These are phyloP conservation scores for Lagothrix lagotricha DNA, from an alignment of 2,797 vertebrate species.

Conservation along the genomic window DNA sequence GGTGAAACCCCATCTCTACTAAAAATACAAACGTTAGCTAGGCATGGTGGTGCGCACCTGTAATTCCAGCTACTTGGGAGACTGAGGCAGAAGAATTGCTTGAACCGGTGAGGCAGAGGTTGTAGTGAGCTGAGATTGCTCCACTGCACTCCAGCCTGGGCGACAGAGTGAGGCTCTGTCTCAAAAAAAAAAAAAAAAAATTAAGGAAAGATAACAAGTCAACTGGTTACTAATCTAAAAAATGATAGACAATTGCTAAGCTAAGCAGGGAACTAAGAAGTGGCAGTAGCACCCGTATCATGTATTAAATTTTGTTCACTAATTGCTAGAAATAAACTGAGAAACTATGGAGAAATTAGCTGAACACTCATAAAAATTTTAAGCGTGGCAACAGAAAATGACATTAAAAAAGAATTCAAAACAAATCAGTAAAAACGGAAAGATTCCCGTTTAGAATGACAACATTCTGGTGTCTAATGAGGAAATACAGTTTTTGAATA, in stretches of 20 bases:
- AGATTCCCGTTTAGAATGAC: not conserved
- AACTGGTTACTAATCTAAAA: not conserved
- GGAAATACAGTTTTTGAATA: not conserved
- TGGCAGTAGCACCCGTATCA: not conserved
- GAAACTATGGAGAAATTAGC: slow-evolving; percentile 6
- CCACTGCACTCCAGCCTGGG: not conserved
- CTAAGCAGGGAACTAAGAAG: not conserved
- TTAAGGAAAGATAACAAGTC: not conserved
- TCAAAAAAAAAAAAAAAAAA: too few species aligned
- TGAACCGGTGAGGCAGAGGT: not conserved
- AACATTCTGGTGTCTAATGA: not conserved
- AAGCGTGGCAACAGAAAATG: not conserved
- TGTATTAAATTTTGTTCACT: not conserved
- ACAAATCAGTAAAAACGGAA: not conserved
- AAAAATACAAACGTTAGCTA: not conserved
- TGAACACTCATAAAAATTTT: not conserved
- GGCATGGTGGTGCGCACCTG: not conserved
- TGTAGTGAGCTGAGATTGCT: not conserved
- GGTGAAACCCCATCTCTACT: not conserved
- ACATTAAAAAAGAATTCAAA: not conserved
- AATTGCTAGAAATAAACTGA: not conserved
- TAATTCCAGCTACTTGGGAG: not conserved
- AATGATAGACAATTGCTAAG: not conserved
- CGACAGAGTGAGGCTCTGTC: not conserved
- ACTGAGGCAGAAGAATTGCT: not conserved